Evolutionary conservation across 2,888 invertebrate genomes (phyloP).

Genomic region (Sycophila texana): DNA sequence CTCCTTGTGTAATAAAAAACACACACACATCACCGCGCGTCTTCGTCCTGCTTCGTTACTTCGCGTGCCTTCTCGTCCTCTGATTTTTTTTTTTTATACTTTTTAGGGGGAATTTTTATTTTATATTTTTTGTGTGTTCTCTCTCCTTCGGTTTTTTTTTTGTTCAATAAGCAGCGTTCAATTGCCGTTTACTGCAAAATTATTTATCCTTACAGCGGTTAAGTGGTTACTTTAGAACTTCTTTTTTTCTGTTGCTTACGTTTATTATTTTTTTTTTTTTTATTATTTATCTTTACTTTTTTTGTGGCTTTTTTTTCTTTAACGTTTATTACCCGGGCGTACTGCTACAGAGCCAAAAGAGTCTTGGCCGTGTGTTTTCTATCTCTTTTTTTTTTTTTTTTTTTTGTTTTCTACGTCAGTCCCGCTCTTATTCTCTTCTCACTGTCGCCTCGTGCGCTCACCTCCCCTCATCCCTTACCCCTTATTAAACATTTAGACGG

Average conservation of each 20-base stretch:
- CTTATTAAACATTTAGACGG: constrained; percentile 39
- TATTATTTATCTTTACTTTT: neutral
- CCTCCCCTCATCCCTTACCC: neutral
- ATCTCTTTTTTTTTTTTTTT: neutral
- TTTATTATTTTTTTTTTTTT: constrained; percentile 12
- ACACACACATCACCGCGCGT: neutral
- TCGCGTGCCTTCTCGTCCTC: constrained; percentile 30
- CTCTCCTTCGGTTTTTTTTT: constrained; percentile 19
- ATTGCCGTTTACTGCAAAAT: constrained; percentile 25
- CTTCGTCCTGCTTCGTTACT: constrained; percentile 6
- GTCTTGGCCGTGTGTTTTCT: constrained; percentile 19
- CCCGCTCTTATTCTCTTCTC: constrained; percentile 54
- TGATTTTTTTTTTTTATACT: neutral
- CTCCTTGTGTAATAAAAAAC: no score
- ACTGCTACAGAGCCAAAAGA: constrained; percentile 28
- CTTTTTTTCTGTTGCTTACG: constrained; percentile 16
- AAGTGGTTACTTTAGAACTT: no score
- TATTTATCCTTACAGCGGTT: neutral
- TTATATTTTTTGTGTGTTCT: neutral
- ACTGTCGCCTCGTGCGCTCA: neutral
- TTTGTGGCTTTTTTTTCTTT: constrained; percentile 8
- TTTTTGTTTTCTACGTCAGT: no score
- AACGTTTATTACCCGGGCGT: constrained; percentile 22
- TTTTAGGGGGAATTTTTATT: neutral
- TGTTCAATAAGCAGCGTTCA: constrained; percentile 15